Evolutionary conservation across 23 tunicate species (phyloP).

Genomic region (Corella eumyota): DNA sequence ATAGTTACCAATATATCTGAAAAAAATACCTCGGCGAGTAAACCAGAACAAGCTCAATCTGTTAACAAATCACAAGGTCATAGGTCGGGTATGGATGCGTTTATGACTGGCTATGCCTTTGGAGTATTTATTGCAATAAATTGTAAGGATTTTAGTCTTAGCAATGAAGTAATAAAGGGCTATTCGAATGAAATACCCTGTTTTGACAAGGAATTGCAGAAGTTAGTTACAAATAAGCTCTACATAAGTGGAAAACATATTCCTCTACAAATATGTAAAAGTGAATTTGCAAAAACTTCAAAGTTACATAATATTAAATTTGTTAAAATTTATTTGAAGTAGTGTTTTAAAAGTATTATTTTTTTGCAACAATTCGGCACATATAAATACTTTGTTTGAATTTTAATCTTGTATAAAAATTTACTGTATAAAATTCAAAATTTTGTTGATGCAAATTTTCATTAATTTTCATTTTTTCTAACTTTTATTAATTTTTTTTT

Average conservation of each 20-base stretch:
- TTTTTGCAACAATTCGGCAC: no score
- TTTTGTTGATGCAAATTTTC: no score
- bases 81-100: slow-evolving; percentile 60
- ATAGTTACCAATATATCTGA: neutral
- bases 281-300: slow-evolving; percentile 47
- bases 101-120: slow-evolving; percentile 70
- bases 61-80: slow-evolving; percentile 17
- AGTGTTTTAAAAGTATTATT: no score
- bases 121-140: slow-evolving; percentile 37
- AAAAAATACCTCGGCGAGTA: neutral
- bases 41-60: neutral
- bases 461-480: no score
- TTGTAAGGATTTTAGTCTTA: neutral
- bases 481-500: no score
- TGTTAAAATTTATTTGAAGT: slow-evolving; percentile 28
- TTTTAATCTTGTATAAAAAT: no score
- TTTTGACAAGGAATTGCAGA: slow-evolving; percentile 11
- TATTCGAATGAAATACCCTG: slow-evolving; percentile 8
- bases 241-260: slow-evolving; percentile 49
- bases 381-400: no score
- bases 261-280: slow-evolving; percentile 55
- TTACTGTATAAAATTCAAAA: no score
- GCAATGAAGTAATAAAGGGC: neutral
- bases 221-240: slow-evolving; percentile 26
- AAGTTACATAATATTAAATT: slow-evolving; percentile 46